These are phyloP conservation scores for Syngnathus floridae DNA, from an alignment of 2,113 vertebrate species.

Conservation along the genomic window DNA sequence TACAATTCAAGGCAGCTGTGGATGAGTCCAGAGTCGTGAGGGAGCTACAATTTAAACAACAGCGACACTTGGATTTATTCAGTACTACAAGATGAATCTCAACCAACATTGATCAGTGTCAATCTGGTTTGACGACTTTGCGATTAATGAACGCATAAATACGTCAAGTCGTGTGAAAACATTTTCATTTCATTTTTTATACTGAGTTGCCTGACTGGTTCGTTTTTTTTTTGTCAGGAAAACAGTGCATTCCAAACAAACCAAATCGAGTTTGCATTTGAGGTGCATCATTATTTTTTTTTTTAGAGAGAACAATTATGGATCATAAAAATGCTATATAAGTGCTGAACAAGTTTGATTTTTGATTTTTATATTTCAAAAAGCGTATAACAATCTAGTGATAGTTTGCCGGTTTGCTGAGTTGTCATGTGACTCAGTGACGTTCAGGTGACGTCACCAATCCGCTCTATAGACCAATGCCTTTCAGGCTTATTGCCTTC, in stretches of 20 bases:
- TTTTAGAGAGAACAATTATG: no score
- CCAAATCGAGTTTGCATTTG: neutral
- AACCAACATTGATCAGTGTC: no score
- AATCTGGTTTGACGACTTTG: no score
- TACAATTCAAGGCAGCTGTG: neutral
- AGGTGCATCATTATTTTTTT: neutral
- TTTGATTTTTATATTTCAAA: no score
- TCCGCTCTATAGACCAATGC: neutral
- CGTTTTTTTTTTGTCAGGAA: neutral
- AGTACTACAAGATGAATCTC: neutral
- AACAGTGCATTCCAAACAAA: neutral
- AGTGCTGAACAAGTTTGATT: no score
- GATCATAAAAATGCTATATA: no score
- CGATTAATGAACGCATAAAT: no score
- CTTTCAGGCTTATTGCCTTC: neutral
- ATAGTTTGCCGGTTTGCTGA: neutral
- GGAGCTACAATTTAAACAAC: conserved; percentile 27
- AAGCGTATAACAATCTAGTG: no score
- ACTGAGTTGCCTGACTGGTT: neutral
- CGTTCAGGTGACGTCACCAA: neutral
- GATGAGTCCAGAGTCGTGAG: neutral
- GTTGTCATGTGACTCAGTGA: neutral
- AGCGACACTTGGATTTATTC: conserved; percentile 49
- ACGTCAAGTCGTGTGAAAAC: neutral
- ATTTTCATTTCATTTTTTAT: neutral